phyloP scores from a whole-genome alignment of 2,888 invertebrate species.

The Drosophila eohydei region DNA sequence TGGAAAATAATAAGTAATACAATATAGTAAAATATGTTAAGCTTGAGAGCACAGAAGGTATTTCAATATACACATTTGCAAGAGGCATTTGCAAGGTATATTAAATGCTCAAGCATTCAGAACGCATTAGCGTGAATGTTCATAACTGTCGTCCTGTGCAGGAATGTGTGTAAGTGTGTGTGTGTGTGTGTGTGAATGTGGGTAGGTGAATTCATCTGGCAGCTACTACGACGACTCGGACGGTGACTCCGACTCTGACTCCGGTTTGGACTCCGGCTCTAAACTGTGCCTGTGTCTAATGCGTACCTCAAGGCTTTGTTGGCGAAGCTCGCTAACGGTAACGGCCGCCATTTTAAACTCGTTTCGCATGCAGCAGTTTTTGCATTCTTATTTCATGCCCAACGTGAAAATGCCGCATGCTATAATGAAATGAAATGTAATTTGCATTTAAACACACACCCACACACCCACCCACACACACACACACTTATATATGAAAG shows the following conservation, averaged over 20 bases:
- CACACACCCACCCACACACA: slow-evolving; percentile 21
- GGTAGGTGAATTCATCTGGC: slow-evolving; percentile 44
- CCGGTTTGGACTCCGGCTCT: slow-evolving; percentile 36
- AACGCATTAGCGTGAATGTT: slow-evolving; percentile 75
- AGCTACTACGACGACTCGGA: slow-evolving; percentile 15
- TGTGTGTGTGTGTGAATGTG: slow-evolving; percentile 13
- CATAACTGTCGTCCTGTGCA: slow-evolving; percentile 62
- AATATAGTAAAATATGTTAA: neutral
- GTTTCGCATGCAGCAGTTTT: slow-evolving; percentile 66
- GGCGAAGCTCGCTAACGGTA: slow-evolving; percentile 62
- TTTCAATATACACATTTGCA: slow-evolving; percentile 1
- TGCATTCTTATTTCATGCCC: slow-evolving; percentile 68
- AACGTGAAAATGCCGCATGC: slow-evolving; percentile 71
- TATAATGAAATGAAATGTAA: slow-evolving; percentile 78
- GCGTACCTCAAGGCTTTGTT: slow-evolving; percentile 65
- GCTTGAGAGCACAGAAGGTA: neutral
- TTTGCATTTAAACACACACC: slow-evolving; percentile 74
- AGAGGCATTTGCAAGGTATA: slow-evolving; percentile 24
- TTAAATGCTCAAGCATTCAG: slow-evolving; percentile 65
- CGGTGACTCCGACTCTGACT: slow-evolving; percentile 18
- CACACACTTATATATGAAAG: slow-evolving; percentile 1
- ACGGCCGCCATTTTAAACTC: slow-evolving; percentile 77
- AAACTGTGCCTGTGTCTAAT: slow-evolving; percentile 57
- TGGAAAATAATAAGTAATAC: neutral
- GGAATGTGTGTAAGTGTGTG: slow-evolving; percentile 15